Evolutionary conservation across 2,888 invertebrate species (phyloP).

Genomic region (Lasioglossum vierecki): DNA sequence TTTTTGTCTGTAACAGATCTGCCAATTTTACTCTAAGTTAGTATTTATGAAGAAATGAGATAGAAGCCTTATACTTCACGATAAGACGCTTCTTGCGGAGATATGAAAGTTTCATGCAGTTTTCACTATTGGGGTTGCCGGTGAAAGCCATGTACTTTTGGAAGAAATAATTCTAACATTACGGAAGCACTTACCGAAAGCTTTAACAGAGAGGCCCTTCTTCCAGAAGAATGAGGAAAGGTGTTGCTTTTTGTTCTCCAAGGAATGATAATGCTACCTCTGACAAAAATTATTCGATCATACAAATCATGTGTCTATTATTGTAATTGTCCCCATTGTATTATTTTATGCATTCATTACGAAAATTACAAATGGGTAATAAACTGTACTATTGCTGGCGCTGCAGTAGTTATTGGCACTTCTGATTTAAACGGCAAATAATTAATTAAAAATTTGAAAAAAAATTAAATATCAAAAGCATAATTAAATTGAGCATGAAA

Average conservation of each 20-base stretch:
- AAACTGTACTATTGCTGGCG: too few species aligned
- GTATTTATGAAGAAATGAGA: background rate
- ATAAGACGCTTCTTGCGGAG: background rate
- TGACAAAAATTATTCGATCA: background rate
- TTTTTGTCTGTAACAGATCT: background rate
- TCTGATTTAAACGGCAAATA: too few species aligned
- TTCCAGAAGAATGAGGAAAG: background rate
- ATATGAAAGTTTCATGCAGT: slow-evolving; percentile 7
- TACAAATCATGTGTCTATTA: background rate
- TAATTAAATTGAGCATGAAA: too few species aligned
- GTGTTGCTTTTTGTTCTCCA: background rate
- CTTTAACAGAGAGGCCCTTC: background rate
- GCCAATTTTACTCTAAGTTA: background rate
- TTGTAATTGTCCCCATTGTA: too few species aligned
- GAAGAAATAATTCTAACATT: slow-evolving; percentile 1
- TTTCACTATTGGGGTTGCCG: background rate
- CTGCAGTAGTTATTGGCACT: too few species aligned
- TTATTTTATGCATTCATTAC: too few species aligned
- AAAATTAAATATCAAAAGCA: too few species aligned
- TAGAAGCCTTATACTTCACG: background rate
- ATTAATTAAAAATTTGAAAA: too few species aligned
- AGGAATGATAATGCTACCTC: background rate
- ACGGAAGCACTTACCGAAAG: background rate
- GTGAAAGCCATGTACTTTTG: background rate
- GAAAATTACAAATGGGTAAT: background rate